These are phyloP conservation scores for Mormyrus proboscirostris DNA, from an alignment of 2,797 vertebrate genomes.

Conservation along the genomic window DNA sequence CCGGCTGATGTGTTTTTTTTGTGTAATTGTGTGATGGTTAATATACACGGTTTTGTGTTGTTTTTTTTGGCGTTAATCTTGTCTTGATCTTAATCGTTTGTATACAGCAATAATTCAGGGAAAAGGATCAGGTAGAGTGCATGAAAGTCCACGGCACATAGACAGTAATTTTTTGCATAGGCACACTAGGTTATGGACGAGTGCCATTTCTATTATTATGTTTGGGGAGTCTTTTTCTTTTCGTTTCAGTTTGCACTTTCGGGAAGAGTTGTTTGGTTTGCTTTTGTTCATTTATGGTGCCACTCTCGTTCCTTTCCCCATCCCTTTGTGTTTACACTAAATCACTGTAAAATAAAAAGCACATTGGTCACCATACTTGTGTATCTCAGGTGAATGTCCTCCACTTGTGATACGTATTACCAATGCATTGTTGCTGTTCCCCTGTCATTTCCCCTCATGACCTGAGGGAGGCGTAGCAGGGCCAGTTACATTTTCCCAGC, in stretches of 20 bases:
- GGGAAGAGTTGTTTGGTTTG: neutral
- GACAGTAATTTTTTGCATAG: neutral
- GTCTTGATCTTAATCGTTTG: neutral
- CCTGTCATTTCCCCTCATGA: neutral
- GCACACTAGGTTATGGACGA: neutral
- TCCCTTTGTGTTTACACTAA: neutral
- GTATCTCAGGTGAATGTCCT: neutral
- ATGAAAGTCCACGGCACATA: neutral
- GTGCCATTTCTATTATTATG: neutral
- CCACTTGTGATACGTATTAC: neutral
- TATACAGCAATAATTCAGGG: neutral
- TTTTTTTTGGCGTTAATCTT: neutral
- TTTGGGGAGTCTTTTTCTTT: neutral
- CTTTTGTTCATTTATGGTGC: neutral
- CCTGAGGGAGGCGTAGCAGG: neutral
- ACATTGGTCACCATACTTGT: neutral
- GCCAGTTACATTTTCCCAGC: neutral
- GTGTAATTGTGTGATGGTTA: neutral
- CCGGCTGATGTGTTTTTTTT: neutral
- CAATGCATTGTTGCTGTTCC: neutral
- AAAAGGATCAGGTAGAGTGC: neutral
- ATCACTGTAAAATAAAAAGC: neutral
- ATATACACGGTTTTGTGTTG: neutral
- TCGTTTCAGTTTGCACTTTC: neutral
- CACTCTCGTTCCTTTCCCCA: neutral